A percentile compares a stretch with the other conserved stretches of the same genome.
Conservation (phyloP, 2,888 invertebrate genomes). For the Spilarctia lutea region DNA sequence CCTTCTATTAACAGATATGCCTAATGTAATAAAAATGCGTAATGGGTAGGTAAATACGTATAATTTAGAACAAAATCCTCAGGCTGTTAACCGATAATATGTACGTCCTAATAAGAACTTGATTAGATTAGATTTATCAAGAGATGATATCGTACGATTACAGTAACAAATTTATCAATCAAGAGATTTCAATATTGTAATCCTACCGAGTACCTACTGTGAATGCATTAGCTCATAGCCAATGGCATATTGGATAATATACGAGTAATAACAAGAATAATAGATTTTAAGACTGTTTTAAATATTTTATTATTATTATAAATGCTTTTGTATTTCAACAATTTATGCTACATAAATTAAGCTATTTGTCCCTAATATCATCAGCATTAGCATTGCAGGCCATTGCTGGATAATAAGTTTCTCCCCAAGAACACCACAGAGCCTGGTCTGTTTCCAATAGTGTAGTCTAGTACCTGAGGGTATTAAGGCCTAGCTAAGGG, state of each 20-base stretch:
- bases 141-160: neutral
- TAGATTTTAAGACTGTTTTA: too few species aligned
- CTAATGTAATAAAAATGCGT: neutral
- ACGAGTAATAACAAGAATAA: too few species aligned
- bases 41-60: neutral
- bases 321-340: neutral
- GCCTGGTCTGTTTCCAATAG: too few species aligned
- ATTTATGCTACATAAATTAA: too few species aligned
- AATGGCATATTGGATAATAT: neutral
- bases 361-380: too few species aligned
- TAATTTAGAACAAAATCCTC: neutral
- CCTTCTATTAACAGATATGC: neutral
- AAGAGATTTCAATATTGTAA: neutral
- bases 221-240: neutral
- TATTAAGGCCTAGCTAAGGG: too few species aligned
- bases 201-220: neutral
- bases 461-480: too few species aligned
- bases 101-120: neutral
- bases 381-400: too few species aligned
- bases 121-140: neutral
- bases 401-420: too few species aligned
- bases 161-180: neutral
- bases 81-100: neutral
- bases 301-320: neutral
- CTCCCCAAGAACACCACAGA: too few species aligned